Percentiles rank a stretch among this genome's conserved stretches.
These are phyloP conservation scores for Trachelus tabidus DNA, from an alignment of 2,888 invertebrate species.

Conservation along the genomic window DNA sequence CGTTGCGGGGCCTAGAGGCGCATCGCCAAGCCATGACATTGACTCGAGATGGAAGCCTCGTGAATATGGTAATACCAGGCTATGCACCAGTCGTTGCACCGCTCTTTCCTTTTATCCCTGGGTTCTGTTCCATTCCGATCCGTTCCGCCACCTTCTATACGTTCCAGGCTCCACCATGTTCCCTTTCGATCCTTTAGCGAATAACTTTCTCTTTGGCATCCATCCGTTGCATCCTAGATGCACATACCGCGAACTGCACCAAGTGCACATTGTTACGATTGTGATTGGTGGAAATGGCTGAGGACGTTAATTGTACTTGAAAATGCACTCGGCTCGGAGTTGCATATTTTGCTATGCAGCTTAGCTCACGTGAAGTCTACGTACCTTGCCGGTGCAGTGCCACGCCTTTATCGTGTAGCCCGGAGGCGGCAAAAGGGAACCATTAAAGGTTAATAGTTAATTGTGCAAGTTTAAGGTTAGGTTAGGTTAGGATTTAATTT, in stretches of 20 bases:
- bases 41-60: constrained; percentile 44
- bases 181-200: not conserved
- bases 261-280: not conserved
- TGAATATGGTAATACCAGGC: constrained; percentile 53
- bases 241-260: not conserved
- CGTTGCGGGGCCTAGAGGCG: constrained; percentile 20
- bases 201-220: not conserved
- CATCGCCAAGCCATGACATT: constrained; percentile 48
- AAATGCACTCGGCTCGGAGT: not conserved
- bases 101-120: constrained; percentile 2
- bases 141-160: not conserved
- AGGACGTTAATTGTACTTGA: not conserved
- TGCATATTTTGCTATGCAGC: not conserved
- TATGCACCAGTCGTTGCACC: constrained; percentile 20
- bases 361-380: not conserved
- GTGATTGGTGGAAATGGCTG: not conserved
- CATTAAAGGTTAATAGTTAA: not conserved
- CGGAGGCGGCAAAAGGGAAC: not conserved
- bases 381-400: not conserved
- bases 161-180: not conserved
- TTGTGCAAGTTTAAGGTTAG: not conserved
- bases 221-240: not conserved
- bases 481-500: not conserved
- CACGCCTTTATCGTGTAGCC: not conserved
- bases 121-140: not conserved